Evolutionary conservation across 2,797 vertebrate genomes (phyloP).

Genomic region (Antrozous pallidus): DNA sequence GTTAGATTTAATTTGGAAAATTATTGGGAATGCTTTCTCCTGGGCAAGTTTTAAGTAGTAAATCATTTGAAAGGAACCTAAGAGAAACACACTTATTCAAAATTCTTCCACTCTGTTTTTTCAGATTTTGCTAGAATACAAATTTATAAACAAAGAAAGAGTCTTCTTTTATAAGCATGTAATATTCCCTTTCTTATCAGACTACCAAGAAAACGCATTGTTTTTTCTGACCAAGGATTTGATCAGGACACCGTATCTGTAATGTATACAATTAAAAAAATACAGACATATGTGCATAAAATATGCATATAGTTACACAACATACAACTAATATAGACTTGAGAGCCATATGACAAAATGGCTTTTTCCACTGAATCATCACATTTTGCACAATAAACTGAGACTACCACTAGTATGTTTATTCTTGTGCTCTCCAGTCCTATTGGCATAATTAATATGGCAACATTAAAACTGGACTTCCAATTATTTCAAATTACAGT

Average conservation of each 20-base stretch:
- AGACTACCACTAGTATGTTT: not conserved
- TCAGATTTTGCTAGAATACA: slow-evolving; percentile 43
- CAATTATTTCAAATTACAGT: slow-evolving; percentile 30
- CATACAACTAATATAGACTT: slow-evolving; percentile 1
- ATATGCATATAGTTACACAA: slow-evolving; percentile 17
- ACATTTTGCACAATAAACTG: slow-evolving; percentile 2
- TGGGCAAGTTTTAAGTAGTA: slow-evolving; percentile 32
- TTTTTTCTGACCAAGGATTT: slow-evolving; percentile 16
- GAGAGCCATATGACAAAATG: slow-evolving; percentile 38
- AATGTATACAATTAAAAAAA: slow-evolving; percentile 26
- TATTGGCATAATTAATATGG: not conserved
- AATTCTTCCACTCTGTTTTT: slow-evolving; percentile 24
- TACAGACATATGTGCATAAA: slow-evolving; percentile 30
- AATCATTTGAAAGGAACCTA: slow-evolving; percentile 50
- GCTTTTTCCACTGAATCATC: slow-evolving; percentile 11
- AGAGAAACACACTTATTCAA: not conserved
- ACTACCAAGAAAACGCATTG: slow-evolving; percentile 26
- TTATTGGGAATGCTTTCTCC: slow-evolving; percentile 10
- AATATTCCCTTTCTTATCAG: slow-evolving; percentile 13
- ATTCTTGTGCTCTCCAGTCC: not conserved
- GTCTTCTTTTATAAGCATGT: slow-evolving; percentile 31
- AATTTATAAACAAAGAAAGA: slow-evolving; percentile 48
- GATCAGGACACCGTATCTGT: slow-evolving; percentile 26
- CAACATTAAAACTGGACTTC: slow-evolving; percentile 10
- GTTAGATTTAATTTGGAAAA: slow-evolving; percentile 47